Evolutionary conservation across 2,797 vertebrate species (phyloP).

Genomic region (Coreius guichenoti): DNA sequence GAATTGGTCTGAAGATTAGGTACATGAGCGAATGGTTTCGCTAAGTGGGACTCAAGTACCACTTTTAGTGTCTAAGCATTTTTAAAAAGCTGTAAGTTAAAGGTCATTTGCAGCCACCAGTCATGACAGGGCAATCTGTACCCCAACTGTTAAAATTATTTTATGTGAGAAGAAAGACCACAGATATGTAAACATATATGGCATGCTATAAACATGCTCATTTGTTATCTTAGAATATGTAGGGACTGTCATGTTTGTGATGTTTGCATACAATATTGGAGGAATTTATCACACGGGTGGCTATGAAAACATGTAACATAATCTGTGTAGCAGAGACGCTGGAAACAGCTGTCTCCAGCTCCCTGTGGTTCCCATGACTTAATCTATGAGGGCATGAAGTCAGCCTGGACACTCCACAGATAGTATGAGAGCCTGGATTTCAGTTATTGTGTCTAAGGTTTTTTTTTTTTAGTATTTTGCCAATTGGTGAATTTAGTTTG

Average conservation of each 20-base stretch:
- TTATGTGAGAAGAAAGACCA: not conserved
- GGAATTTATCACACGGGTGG: not conserved
- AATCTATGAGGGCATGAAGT: slow-evolving; percentile 37
- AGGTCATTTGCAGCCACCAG: not conserved
- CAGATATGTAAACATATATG: not conserved
- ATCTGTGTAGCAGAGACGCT: not conserved
- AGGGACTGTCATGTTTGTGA: not conserved
- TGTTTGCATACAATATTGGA: not conserved
- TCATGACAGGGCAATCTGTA: not conserved
- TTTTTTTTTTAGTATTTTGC: not conserved
- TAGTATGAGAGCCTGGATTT: not conserved
- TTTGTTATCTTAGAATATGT: not conserved
- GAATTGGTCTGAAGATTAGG: too few relatives aligned
- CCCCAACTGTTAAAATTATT: not conserved
- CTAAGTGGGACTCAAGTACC: too few relatives aligned
- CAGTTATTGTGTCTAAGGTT: not conserved
- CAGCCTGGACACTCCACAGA: slow-evolving; percentile 2
- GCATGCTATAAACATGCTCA: not conserved
- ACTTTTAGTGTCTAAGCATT: too few relatives aligned
- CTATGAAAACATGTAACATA: slow-evolving; percentile 27
- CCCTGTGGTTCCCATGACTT: slow-evolving; percentile 59
- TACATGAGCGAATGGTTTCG: too few relatives aligned
- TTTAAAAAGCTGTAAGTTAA: not conserved
- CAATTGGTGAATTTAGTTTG: not conserved
- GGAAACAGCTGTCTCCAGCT: slow-evolving; percentile 12